phyloP scores from a whole-genome alignment of 2,113 vertebrate genomes.

The Camelus bactrianus region DNA sequence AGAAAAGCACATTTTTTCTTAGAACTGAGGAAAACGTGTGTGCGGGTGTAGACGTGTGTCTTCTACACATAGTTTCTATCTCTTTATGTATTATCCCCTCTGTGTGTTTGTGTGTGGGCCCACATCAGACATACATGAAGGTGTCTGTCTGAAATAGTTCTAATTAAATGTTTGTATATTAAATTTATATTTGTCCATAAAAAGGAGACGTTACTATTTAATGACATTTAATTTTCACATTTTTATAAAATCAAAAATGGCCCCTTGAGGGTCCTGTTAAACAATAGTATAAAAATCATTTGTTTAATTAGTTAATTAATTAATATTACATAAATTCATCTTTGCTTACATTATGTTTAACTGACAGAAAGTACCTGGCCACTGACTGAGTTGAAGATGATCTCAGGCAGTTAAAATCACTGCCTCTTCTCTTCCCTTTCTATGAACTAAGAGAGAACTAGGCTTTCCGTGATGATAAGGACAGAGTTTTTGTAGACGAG shows the following conservation, averaged over 20 bases:
- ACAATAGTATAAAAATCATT: not conserved
- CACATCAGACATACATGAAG: not conserved
- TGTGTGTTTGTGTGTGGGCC: not conserved
- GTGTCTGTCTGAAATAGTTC: not conserved
- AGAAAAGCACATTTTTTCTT: not conserved
- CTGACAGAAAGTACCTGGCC: not conserved
- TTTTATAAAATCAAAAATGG: slow-evolving; percentile 3
- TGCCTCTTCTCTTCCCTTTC: not conserved
- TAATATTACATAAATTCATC: not conserved
- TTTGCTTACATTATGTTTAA: not conserved
- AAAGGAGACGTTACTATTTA: not conserved
- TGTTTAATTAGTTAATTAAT: slow-evolving; percentile 6
- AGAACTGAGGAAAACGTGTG: not conserved
- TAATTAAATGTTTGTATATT: not conserved
- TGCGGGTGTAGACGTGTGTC: not conserved
- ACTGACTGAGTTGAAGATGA: not conserved
- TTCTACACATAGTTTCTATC: not conserved
- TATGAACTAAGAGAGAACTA: not conserved
- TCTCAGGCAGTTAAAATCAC: not conserved
- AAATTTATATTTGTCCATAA: slow-evolving; percentile 33
- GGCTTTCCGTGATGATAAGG: not conserved
- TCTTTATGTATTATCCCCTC: not conserved
- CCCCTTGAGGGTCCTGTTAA: not conserved
- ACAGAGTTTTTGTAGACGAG: not conserved
- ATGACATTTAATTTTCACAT: not conserved